These are phyloP conservation scores for Camponotus fellah DNA, from an alignment of 2,888 invertebrate genomes.

Conservation along the genomic window DNA sequence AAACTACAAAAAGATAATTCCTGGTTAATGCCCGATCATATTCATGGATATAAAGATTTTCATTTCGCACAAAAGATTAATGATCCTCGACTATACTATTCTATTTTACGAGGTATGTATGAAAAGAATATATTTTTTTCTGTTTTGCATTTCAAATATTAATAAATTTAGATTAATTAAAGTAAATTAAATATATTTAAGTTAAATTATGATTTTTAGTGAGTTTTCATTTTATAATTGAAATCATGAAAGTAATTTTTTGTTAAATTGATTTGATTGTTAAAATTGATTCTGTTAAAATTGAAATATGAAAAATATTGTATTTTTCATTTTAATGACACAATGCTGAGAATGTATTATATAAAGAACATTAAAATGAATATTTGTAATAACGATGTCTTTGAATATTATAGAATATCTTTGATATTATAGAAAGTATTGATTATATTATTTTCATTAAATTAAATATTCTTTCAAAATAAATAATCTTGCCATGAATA, in stretches of 20 bases:
- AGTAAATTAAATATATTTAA: background rate
- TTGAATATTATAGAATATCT: slow-evolving; percentile 15
- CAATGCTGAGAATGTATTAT: background rate
- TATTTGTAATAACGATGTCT: slow-evolving; percentile 16
- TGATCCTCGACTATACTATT: slow-evolving; percentile 52
- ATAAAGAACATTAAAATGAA: background rate
- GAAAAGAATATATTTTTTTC: background rate
- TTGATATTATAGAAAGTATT: background rate
- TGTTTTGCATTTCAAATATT: background rate
- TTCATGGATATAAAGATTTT: slow-evolving; percentile 58
- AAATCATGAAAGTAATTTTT: background rate
- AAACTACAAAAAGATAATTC: slow-evolving; percentile 58
- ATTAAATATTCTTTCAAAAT: slow-evolving; percentile 43
- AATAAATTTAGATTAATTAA: slow-evolving; percentile 1
- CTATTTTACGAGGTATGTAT: slow-evolving; percentile 59
- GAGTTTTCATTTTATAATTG: background rate
- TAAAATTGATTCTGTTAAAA: slow-evolving; percentile 18
- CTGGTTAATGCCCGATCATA: slow-evolving; percentile 61
- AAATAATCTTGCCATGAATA: background rate
- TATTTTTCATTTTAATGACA: background rate
- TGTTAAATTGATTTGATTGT: slow-evolving; percentile 3
- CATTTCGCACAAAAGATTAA: slow-evolving; percentile 61
- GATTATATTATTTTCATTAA: slow-evolving; percentile 41
- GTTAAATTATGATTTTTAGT: background rate
- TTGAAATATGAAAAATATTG: background rate